Percentiles rank a stretch among this genome's conserved stretches.
phyloP scores from a whole-genome alignment of 2,888 invertebrate species.

The Anorthoa munda region DNA sequence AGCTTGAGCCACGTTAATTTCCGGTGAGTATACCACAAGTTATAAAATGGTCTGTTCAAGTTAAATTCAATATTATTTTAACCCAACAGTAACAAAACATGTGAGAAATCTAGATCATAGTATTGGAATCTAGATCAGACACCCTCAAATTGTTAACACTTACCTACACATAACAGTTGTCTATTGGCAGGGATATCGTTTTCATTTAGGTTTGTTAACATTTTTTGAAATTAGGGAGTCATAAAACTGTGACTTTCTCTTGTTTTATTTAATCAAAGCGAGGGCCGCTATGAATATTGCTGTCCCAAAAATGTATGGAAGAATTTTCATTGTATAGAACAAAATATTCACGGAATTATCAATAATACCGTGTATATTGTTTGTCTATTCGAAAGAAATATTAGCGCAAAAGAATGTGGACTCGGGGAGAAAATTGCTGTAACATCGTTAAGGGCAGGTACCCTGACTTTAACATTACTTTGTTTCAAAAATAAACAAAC shows the following conservation, averaged over 20 bases:
- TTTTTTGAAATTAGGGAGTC: slow-evolving; percentile 8
- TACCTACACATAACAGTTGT: no score
- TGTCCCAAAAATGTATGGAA: slow-evolving; percentile 53
- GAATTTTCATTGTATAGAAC: slow-evolving; percentile 49
- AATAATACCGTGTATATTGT: slow-evolving; percentile 51
- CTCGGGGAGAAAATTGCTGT: slow-evolving; percentile 36
- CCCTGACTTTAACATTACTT: no score
- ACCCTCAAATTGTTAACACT: neutral
- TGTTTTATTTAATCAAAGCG: slow-evolving; percentile 45
- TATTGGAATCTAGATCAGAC: neutral
- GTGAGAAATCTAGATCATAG: neutral
- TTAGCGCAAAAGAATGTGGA: slow-evolving; percentile 50
- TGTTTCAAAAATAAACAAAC: no score
- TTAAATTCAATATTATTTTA: slow-evolving; percentile 7
- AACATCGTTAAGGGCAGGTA: slow-evolving; percentile 3
- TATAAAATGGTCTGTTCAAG: neutral
- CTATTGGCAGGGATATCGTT: no score
- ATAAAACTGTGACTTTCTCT: slow-evolving; percentile 31
- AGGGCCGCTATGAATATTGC: slow-evolving; percentile 33
- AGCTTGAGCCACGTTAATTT: no score
- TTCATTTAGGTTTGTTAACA: neutral
- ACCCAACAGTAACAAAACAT: neutral
- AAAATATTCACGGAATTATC: slow-evolving; percentile 59
- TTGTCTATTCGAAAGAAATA: slow-evolving; percentile 50
- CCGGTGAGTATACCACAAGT: no score